Evolutionary conservation across 92 coral and sea anemone species (phyloP), one percentile per base, ranked within the genome.

Genomic region (Chrysogorgia sp.): DNA sequence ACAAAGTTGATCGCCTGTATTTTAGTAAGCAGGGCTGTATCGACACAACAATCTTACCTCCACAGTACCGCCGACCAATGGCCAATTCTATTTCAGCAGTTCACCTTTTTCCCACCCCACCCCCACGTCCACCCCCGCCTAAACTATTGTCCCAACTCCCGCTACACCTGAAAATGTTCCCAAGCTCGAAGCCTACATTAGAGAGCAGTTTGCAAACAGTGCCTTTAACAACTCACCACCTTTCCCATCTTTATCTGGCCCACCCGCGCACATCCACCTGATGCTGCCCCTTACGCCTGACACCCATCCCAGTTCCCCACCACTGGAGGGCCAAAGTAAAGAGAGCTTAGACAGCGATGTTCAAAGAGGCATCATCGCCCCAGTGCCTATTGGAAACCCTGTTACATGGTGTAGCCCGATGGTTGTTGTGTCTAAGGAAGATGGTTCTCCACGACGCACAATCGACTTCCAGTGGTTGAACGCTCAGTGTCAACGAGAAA

Each of bases 1-100:
- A 33, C 70, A 30, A 63, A 26, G 70, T 63, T n/a, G 70, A 63
- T 15, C 47, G 70, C 47, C 15, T 63, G 70, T 63, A 63, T n/a
- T 34, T 63, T 63, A 63, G 70, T 34, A 29, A 63, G 70, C 70
- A 63, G 70, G 70, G 70, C 2, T 63, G 70, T 33, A 63, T 63
- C 34, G 70, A 10, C 10, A 13, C 24, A 34, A 29, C 10, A 4
- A 63, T 63, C 47, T 33, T 63, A 30, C 70, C 70, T 63, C 70
- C 43, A 7, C 7, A 34, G 7, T 63, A 4, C 70, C 70, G 41
- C 25, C 70, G 34, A 33, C 70, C 70, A 33, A 63, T 63, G 47
- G 45, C 70, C 21, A 30, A 56, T 10, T 10, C 70, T 3, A n/a
- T 9, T 30, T 33, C 9, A 7, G 50, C 50, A 8, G 50, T 43